Evolutionary conservation across 2,797 vertebrate species (phyloP).

Genomic region (Cryptoblepharus egeriae): DNA sequence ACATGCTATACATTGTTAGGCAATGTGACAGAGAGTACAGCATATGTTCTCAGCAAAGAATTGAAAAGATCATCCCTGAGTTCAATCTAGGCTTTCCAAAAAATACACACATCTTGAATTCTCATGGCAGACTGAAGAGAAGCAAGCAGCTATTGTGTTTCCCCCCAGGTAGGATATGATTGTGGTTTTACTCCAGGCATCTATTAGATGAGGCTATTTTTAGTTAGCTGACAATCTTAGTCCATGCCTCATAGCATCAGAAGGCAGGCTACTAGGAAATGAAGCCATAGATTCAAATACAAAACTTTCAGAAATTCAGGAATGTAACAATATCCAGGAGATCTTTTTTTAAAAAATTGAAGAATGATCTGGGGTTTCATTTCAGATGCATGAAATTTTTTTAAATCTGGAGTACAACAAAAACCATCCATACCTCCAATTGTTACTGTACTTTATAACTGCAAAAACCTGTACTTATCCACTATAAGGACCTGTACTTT

Average conservation of each 20-base stretch:
- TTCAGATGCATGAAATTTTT: not conserved
- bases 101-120: not conserved
- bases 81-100: not conserved
- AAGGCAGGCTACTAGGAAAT: not conserved
- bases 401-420: not conserved
- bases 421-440: not conserved
- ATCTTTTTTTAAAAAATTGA: not conserved
- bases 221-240: conserved; percentile 32
- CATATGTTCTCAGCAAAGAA: not conserved
- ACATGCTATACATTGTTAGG: not conserved
- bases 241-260: conserved; percentile 27
- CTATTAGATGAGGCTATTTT: conserved; percentile 28
- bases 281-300: not conserved
- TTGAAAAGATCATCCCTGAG: not conserved
- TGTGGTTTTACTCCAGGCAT: conserved; percentile 7
- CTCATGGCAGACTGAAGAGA: not conserved
- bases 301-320: not conserved
- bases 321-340: not conserved
- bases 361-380: not conserved
- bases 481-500: too few species aligned
- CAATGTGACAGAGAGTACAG: not conserved
- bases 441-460: not conserved
- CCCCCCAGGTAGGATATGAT: not conserved
- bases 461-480: not conserved
- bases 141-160: conserved; percentile 9